These are phyloP conservation scores for Zingel zingel DNA, from an alignment of 2,113 vertebrate genomes.

Conservation along the genomic window DNA sequence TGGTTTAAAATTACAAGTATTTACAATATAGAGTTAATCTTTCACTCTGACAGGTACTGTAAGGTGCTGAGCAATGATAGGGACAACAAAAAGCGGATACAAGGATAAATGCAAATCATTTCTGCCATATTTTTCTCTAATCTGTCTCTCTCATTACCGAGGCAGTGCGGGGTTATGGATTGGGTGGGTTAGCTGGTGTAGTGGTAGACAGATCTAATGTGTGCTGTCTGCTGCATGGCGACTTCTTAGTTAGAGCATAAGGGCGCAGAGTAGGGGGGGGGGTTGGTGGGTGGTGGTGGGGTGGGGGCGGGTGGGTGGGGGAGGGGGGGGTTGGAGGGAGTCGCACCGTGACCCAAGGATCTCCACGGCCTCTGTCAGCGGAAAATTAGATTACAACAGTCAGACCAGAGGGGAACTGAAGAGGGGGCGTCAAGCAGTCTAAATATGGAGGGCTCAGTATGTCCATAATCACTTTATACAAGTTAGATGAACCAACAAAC, in stretches of 20 bases:
- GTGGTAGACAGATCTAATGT: slow-evolving; percentile 84
- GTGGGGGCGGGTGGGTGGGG: slow-evolving; percentile 19
- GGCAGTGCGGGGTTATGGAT: slow-evolving; percentile 59
- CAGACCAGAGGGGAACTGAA: slow-evolving; percentile 74
- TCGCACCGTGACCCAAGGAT: slow-evolving; percentile 82
- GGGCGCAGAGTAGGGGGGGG: slow-evolving; percentile 49
- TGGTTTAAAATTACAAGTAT: slow-evolving; percentile 52
- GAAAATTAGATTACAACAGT: slow-evolving; percentile 87
- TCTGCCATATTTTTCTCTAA: slow-evolving; percentile 58
- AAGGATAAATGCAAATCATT: slow-evolving; percentile 61
- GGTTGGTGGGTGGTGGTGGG: slow-evolving; percentile 38
- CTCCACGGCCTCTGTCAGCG: slow-evolving; percentile 84
- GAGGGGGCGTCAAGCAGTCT: slow-evolving; percentile 86
- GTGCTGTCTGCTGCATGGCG: slow-evolving; percentile 83
- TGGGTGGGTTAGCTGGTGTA: slow-evolving; percentile 55
- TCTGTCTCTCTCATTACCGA: slow-evolving; percentile 71
- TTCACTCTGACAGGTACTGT: slow-evolving; percentile 62
- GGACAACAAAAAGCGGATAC: slow-evolving; percentile 56
- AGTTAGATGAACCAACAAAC: slow-evolving; percentile 82
- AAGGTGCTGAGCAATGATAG: slow-evolving; percentile 68
- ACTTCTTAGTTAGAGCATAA: slow-evolving; percentile 80
- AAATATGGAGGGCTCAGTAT: slow-evolving; percentile 84
- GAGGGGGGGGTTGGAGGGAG: slow-evolving; percentile 52
- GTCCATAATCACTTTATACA: slow-evolving; percentile 87
- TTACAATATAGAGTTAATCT: slow-evolving; percentile 45